These are phyloP conservation scores for Perdix hodgsoniae DNA, from an alignment of 2,797 vertebrate species.

Conservation along the genomic window DNA sequence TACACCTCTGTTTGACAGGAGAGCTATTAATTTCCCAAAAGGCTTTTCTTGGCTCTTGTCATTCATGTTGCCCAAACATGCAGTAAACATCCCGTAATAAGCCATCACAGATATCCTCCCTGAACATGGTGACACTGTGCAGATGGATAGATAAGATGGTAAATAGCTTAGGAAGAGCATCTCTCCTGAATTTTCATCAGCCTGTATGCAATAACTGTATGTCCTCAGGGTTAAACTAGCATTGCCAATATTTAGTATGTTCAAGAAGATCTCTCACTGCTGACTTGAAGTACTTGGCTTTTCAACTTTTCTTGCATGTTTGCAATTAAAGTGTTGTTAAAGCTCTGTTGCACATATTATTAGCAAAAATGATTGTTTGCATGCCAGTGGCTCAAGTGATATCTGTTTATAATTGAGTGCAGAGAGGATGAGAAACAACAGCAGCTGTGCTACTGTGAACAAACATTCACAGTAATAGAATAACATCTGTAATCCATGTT, in stretches of 20 bases:
- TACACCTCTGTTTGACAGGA: background rate
- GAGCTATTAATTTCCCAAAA: background rate
- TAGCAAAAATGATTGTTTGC: constrained; percentile 12
- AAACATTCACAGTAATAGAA: background rate
- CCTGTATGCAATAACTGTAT: background rate
- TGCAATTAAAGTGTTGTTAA: background rate
- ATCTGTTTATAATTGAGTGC: background rate
- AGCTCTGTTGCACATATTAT: background rate
- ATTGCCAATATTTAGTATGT: background rate
- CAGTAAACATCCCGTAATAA: constrained; percentile 6
- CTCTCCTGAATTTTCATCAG: background rate
- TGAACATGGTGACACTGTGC: background rate
- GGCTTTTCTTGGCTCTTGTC: constrained; percentile 4
- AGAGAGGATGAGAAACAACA: background rate
- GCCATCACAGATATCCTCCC: background rate
- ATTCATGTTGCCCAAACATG: background rate
- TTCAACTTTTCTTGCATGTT: background rate
- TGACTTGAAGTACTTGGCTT: constrained; percentile 21
- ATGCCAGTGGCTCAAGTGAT: background rate
- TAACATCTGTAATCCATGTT: background rate
- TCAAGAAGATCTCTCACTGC: constrained; percentile 13
- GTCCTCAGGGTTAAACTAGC: background rate
- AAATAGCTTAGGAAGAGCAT: background rate
- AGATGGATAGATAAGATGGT: background rate
- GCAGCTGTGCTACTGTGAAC: background rate